Base-by-base conservation (phyloP, 2,888 invertebrate species). In the Trichogramma dendrolimi region DNA sequence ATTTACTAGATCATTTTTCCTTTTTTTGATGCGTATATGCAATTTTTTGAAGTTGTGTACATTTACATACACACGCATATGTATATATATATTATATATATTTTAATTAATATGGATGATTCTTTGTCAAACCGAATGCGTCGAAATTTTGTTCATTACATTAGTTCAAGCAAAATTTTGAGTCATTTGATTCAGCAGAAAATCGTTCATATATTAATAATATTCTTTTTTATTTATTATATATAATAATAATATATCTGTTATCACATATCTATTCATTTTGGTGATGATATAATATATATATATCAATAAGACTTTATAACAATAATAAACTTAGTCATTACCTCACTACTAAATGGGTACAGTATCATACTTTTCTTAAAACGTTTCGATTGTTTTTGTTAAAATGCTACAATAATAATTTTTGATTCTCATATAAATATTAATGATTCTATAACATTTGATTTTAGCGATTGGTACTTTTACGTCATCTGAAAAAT, bases 201-300 rank as follows among this genome's bases (percentile, higher is more conserved):
- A 60, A 64, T 67, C 69, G 67, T 63, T 64, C 57, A 59, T 61
- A 58, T 62, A 62, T 65, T 63, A 63, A 61, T 68, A 62, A 65
- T 56, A 11, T 52, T 52, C 10, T 52, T 63, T 60, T 63, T 55
- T 56, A 58, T 65, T 46, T 49, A 47, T 27, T 65, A 67, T 60
- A 66, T 67, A 66, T 65, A 66, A 63, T 67, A 64, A 62, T 60
- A 64, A 60, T 69, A 55, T 62, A 62, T 66, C 62, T 65, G 69
- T 71, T 73, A 75, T 75, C 74, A 73, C 74, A 75, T 74, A 72
- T 73, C 73, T 70, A 71, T 71, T 73, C 68, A 67, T 73, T 70
- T 71, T 70, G 73, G 27, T 27, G 27, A 27, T 27, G 27, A 27
- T 27, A 27, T 71, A 71, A 72, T 71, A 27, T 65, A 71, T 65